Percentiles rank a stretch among this genome's conserved stretches.
These are phyloP conservation scores for Bucorvus abyssinicus DNA, from an alignment of 2,797 vertebrate species.

Conservation along the genomic window DNA sequence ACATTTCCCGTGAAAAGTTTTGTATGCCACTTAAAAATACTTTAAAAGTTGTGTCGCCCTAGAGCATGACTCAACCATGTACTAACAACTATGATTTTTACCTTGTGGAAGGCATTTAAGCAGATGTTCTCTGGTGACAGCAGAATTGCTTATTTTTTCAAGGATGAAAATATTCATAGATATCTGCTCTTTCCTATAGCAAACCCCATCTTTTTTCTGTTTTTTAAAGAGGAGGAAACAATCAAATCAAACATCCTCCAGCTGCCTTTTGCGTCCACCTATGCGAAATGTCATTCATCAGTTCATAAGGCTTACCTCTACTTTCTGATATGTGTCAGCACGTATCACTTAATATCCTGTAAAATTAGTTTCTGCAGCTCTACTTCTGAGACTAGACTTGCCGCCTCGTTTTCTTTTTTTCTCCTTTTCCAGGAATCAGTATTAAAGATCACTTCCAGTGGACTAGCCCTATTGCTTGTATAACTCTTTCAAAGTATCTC, in stretches of 20 bases:
- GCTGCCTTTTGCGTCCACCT: constrained; percentile 4
- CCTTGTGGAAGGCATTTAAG: constrained; percentile 16
- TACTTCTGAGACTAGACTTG: not conserved
- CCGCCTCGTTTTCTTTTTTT: not conserved
- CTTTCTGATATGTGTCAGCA: not conserved
- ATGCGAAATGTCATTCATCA: constrained; percentile 14
- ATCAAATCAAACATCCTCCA: not conserved
- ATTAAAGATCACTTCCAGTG: not conserved
- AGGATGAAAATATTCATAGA: not conserved
- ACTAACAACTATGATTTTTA: not conserved
- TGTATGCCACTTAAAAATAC: not conserved
- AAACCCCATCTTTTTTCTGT: not conserved
- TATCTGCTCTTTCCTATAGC: not conserved
- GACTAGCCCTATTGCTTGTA: not conserved
- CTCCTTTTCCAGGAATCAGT: not conserved
- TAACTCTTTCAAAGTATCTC: not conserved
- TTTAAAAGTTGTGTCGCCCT: not conserved
- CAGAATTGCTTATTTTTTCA: not conserved
- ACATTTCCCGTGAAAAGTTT: not conserved
- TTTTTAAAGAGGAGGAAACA: not conserved
- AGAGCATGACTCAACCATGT: not conserved
- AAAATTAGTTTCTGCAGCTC: constrained; percentile 18
- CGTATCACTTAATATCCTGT: not conserved
- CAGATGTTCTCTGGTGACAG: not conserved
- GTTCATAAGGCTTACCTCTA: constrained; percentile 14